Evolutionary conservation across 2,888 invertebrate species (phyloP), one percentile per base, ranked within the genome.

Genomic region (Plemyria rubiginata): DNA sequence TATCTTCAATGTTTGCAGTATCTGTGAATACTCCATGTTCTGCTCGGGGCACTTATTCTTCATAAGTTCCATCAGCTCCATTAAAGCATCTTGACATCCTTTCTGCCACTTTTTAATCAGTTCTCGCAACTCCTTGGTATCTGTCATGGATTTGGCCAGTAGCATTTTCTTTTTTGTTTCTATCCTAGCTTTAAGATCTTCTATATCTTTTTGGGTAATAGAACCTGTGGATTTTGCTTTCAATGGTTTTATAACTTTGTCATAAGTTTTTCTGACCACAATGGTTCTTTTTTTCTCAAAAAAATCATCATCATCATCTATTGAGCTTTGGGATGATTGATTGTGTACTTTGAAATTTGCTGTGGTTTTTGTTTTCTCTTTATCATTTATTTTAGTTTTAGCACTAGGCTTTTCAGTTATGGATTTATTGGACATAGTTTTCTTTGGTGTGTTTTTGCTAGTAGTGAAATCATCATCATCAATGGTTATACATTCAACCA

Each of bases 41-140:
- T 83, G 81, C 40, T 90, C 89, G 0, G 87, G 86, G 66, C 86
- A 81, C 56, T 90, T 90, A 0, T 73, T 80, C 62, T 85, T 86
- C 83, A 93, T 89, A 41, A 91, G 67, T 41, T 87, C 87, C 74
- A 94, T 84, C 12, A 94, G 80, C 60, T 94, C 91, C 62, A 86
- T 82, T 15, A 94, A 74, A 0, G 94, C 94, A 70, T 87, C 86
- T 67, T 93, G 93, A 66, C 94, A 94, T 0, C 93, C 94, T 57
- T 81, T 87, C 68, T 92, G 91, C 94, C 94, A 94, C 70, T 88
- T 93, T 61, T 90, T 87, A 32, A 94, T 94, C 29, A 93, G 79
- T 43, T 67, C 78, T 62, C 88, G 77, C 6, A 94, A 71, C 73
- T 94, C 94, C 65, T 87, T 87, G 0, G 90, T 87, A 43, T 94